Base-by-base conservation (phyloP, 2,797 vertebrate genomes). In the Sebastes miniatus region DNA sequence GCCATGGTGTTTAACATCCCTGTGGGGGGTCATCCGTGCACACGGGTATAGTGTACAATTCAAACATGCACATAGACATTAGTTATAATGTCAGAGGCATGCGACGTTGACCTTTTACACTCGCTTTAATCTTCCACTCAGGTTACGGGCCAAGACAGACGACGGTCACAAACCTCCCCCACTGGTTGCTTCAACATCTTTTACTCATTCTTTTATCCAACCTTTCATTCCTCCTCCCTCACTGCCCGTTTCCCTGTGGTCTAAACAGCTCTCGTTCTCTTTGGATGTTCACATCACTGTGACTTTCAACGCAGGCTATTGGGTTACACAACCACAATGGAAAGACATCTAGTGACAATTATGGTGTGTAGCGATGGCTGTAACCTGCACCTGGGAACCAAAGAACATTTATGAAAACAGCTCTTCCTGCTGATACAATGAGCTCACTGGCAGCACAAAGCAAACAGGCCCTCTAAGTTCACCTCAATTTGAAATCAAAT, bases 1-100 rank as follows among this genome's bases (percentile, higher is more conserved):
- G 77, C 90, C 90, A 85, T 84, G 88, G 83, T 72, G 88, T 85
- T 93, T 91, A 90, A 91, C 88, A 88, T 90, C 93, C 90, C 82
- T 0, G 73, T 73, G 80, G 92, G 92, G 88, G 81, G 86, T 81
- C 79, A 27, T 80, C 76, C 61, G 6, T 47, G 63, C 75, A 43
- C 67, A 79, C 64, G 77, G 83, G 50, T 54, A 32, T 27, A 68
- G 54, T 68, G 58, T 88, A 74, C 73, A 75, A 77, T 75, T 89
- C 71, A 82, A 88, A 85, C 83, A 87, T 67, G 79, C 54, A 54
- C 77, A 73, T 47, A 47, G 25, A 66, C 65, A 76, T 69, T 80
- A 89, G 76, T 87, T 83, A 72, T 66, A 79, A 73, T 72, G 80
- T 63, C 80, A 74, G 34, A 75, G 67, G 63, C 75, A 71, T 52